These are phyloP conservation scores for Atrichornis clamosus DNA, from an alignment of 2,113 vertebrate species.

Conservation along the genomic window DNA sequence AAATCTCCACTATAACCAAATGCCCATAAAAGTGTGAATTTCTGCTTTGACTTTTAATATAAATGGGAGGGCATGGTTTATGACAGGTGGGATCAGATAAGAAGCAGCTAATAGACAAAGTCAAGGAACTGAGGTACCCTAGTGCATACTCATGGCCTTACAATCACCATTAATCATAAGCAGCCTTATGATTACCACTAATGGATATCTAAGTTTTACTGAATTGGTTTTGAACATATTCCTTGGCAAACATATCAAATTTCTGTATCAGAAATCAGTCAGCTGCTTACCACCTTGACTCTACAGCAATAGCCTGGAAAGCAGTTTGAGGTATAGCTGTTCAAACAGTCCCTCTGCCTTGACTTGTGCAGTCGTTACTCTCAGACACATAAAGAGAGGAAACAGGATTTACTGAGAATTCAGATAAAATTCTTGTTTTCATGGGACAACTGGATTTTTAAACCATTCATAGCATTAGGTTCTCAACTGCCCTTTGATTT, in stretches of 20 bases:
- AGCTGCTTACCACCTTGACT: neutral
- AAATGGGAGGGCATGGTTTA: neutral
- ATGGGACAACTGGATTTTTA: neutral
- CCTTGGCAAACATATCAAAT: neutral
- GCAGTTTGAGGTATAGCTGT: neutral
- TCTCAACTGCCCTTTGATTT: neutral
- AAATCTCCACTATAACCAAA: neutral
- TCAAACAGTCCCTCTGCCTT: neutral
- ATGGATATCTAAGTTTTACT: neutral
- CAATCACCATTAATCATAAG: neutral
- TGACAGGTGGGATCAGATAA: neutral
- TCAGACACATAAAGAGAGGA: neutral
- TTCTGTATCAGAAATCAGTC: neutral
- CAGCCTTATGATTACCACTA: neutral
- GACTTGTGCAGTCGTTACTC: neutral
- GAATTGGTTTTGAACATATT: neutral
- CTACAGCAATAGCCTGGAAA: neutral
- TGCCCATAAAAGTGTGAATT: neutral
- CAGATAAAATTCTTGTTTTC: neutral
- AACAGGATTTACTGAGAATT: neutral
- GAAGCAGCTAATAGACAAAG: neutral
- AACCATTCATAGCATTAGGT: neutral
- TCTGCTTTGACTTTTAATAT: neutral
- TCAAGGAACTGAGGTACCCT: neutral
- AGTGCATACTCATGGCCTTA: rapidly evolving